Evolutionary conservation across 2,113 vertebrate genomes (phyloP), one percentile per base, ranked within the genome.

Genomic region (Galbula dea): DNA sequence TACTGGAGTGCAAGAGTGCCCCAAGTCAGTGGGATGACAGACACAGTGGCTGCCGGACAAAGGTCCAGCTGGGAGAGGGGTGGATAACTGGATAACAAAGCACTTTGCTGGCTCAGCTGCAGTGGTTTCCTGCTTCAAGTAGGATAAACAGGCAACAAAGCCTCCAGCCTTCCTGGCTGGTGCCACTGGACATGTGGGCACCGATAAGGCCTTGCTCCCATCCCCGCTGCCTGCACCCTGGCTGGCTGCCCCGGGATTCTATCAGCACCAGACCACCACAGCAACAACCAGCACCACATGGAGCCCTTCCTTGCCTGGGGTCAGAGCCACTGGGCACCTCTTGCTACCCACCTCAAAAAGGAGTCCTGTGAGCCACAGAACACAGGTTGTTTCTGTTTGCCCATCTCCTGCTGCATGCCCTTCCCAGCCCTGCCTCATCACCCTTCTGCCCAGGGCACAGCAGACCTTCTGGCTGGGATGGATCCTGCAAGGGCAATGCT

Each of bases 281-380:
- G 21, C n/a, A 54, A 24, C 1, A 43, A 23, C 46, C 6, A 3
- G 41, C 13, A 24, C 24, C 37, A 14, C 48, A 4, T 9, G 0
- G 58, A 89, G 63, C 41, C 34, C 48, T 58, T 62, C 43, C 12
- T 26, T 4, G 1, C 23, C 46, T 37, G 67, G 72, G 18, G 34
- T 85, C 1, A 1, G 24, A 22, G 63, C n/a, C 1, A 1, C 0
- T 1, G 7, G 39, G 7, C 1, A 1, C n/a, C 51, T 69, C 69
- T 34, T 32, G 32, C 16, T 36, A n/a, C 58, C 22, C 43, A 34
- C 8, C 15, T 63, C 43, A 49, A 2, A 76, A 59, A 72, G 9
- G 48, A 91, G 10, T 17, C 26, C 22, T 23, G 4, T 3, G 51
- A 69, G 34, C 29, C 9, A 2, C 36, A 41, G 26, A 34, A 23